Conservation (phyloP, 2,113 vertebrate genomes). For the Talpa occidentalis region DNA sequence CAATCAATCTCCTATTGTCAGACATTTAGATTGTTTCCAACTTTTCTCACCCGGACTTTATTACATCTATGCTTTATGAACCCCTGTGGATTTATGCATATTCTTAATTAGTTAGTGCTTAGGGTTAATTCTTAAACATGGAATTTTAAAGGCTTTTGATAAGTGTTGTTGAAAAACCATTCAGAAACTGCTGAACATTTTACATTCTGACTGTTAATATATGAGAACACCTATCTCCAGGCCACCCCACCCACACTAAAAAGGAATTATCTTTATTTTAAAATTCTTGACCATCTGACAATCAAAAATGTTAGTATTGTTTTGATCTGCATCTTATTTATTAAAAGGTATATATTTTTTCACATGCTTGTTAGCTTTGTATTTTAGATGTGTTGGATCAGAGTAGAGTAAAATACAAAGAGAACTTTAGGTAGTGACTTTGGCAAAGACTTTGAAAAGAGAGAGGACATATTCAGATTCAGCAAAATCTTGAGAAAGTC, state of each 20-base stretch:
- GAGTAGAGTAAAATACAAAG: slow-evolving; percentile 17
- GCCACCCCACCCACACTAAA: neutral
- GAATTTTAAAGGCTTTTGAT: slow-evolving; percentile 58
- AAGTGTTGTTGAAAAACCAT: slow-evolving; percentile 37
- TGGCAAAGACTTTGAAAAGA: slow-evolving; percentile 15
- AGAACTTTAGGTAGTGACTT: neutral
- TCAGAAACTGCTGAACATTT: slow-evolving; percentile 4
- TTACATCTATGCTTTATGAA: slow-evolving; percentile 22
- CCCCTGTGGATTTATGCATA: neutral
- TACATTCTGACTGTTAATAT: neutral
- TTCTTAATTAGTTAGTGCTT: slow-evolving; percentile 43
- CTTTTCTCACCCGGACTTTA: slow-evolving; percentile 30
- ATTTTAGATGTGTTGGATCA: slow-evolving; percentile 12
- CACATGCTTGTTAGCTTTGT: neutral
- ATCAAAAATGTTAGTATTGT: slow-evolving; percentile 17
- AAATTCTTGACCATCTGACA: slow-evolving; percentile 37
- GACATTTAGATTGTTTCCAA: slow-evolving; percentile 1
- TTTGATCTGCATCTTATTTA: slow-evolving; percentile 45
- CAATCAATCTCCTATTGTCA: neutral
- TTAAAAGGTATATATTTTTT: slow-evolving; percentile 1
- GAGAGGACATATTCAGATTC: neutral
- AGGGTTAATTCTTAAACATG: slow-evolving; percentile 35
- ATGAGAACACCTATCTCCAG: neutral
- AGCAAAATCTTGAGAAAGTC: slow-evolving; percentile 23
- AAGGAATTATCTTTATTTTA: slow-evolving; percentile 31